Percentiles rank a stretch among this genome's conserved stretches.
phyloP scores from a whole-genome alignment of 1,140 invertebrate genomes.

The Archegozetes longisetosus region DNA sequence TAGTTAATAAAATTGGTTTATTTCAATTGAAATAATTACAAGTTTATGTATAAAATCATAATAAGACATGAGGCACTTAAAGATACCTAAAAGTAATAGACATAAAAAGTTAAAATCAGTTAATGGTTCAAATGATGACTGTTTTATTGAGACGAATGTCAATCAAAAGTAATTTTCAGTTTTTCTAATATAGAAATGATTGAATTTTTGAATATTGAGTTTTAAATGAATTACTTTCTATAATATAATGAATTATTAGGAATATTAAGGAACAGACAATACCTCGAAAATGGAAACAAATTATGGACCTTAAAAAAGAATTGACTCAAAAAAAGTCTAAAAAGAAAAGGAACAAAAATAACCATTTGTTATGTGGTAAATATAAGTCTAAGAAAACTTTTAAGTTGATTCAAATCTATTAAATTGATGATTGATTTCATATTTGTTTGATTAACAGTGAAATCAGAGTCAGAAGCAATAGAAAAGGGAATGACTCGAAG shows the following conservation, averaged over 20 bases:
- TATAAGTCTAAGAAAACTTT: no score
- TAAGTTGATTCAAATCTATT: no score
- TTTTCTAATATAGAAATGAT: no score
- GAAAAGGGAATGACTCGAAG: slow-evolving; percentile 3
- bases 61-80: neutral
- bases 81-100: slow-evolving; percentile 14
- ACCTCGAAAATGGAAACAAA: slow-evolving; percentile 1
- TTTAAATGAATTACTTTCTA: no score
- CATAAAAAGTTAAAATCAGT: slow-evolving; percentile 18
- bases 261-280: slow-evolving; percentile 5
- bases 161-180: neutral
- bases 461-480: slow-evolving; percentile 4
- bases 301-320: slow-evolving; percentile 12
- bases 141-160: neutral
- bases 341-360: slow-evolving; percentile 13
- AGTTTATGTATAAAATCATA: no score
- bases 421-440: neutral
- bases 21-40: no score
- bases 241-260: neutral
- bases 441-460: neutral
- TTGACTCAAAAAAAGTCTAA: slow-evolving; percentile 11
- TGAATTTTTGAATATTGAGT: slow-evolving; percentile 1
- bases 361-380: no score
- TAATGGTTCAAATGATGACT: slow-evolving; percentile 2
- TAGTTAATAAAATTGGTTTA: no score